Conservation (phyloP, 2,797 vertebrate species). For the Cyclopterus lumpus region DNA sequence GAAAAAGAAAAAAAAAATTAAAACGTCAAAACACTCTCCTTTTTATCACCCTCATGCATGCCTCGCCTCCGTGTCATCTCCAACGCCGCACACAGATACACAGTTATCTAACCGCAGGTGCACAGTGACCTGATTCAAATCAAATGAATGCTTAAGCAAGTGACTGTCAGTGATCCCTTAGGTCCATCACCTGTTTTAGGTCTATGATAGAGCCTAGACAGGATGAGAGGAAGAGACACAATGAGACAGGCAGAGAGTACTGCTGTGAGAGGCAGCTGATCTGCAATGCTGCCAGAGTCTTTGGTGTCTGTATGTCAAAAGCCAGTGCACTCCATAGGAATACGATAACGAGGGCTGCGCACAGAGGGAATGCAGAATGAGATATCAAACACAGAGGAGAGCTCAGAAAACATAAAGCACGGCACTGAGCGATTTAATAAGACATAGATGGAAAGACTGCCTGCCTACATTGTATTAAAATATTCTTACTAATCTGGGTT, state of each 20-base stretch:
- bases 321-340: conserved; percentile 75
- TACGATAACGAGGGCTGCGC: conserved; percentile 71
- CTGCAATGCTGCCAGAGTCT: conserved; percentile 67
- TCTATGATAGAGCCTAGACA: conserved; percentile 37
- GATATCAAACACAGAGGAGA: conserved; percentile 64
- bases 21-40: conserved; percentile 33
- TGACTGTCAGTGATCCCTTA: conserved; percentile 35
- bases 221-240: conserved; percentile 39
- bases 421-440: conserved; percentile 64
- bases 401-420: conserved; percentile 50
- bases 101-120: too few species aligned
- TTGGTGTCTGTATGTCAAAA: conserved; percentile 75
- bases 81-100: not conserved
- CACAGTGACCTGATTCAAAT: conserved; percentile 49
- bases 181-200: conserved; percentile 58
- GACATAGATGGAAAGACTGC: conserved; percentile 49
- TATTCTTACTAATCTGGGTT: conserved; percentile 16
- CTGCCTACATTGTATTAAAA: conserved; percentile 38
- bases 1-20: conserved; percentile 16
- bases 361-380: conserved; percentile 78
- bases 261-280: conserved; percentile 67
- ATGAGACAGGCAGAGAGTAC: conserved; percentile 26
- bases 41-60: conserved; percentile 13
- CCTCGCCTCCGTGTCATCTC: conserved; percentile 5
- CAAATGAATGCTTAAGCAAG: conserved; percentile 44